Evolutionary conservation across 2,888 invertebrate genomes (phyloP).

Genomic region (Panorpa germanica): DNA sequence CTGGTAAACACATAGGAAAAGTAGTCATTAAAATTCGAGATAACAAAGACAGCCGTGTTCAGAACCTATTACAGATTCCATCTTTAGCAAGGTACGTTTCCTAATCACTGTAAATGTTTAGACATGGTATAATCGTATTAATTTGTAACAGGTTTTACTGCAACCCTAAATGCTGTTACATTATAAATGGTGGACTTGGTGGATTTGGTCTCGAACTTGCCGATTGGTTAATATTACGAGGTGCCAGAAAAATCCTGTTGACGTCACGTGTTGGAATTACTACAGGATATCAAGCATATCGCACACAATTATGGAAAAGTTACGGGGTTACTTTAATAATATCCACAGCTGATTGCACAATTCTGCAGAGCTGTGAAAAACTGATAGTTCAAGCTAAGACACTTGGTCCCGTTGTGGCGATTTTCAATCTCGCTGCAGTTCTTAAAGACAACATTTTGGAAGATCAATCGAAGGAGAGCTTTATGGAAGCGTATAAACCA

Average conservation of each 20-base stretch:
- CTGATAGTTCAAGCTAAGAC: constrained; percentile 42
- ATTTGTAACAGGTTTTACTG: constrained; percentile 21
- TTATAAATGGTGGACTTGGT: constrained; percentile 67
- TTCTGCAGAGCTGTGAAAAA: constrained; percentile 43
- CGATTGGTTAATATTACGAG: constrained; percentile 70
- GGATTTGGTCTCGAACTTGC: constrained; percentile 82
- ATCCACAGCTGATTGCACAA: constrained; percentile 51
- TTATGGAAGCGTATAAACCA: constrained; percentile 45
- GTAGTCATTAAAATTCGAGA: constrained; percentile 34
- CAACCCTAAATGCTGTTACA: constrained; percentile 23
- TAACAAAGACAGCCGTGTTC: constrained; percentile 22
- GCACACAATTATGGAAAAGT: constrained; percentile 48
- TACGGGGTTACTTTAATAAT: constrained; percentile 50
- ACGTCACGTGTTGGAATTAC: constrained; percentile 62
- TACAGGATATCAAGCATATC: constrained; percentile 64
- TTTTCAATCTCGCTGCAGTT: constrained; percentile 79
- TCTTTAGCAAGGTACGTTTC: too few relatives aligned
- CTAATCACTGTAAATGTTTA: too few relatives aligned
- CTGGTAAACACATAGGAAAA: constrained; percentile 59
- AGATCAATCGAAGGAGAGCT: constrained; percentile 54
- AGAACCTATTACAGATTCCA: constrained; percentile 16
- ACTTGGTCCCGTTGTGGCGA: constrained; percentile 56
- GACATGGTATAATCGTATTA: too few relatives aligned
- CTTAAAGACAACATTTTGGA: constrained; percentile 56
- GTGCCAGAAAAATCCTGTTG: constrained; percentile 58